Evolutionary conservation across 2,888 invertebrate genomes (phyloP), one percentile per base, ranked within the genome.

Genomic region (Catocala sponsa): DNA sequence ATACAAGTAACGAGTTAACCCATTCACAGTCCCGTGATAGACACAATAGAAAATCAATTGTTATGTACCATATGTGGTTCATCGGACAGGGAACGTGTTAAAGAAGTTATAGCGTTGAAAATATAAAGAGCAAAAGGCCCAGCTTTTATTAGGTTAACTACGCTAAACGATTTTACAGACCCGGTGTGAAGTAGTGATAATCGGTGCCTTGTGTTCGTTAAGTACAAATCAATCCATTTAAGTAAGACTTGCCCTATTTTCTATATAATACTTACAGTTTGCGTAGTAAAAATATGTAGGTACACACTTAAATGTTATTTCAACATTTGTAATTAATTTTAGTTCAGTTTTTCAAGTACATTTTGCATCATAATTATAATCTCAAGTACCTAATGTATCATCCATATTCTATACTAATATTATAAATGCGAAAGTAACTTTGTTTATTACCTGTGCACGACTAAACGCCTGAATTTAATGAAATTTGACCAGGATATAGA

Each of bases 171-270:
- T 79, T 81, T 77, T 57, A 78, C 83, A 86, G 87, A 88, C 84
- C 82, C 71, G 85, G 85, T 90, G 91, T 82, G 89, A 90, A 91
- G 71, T 72, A 70, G 71, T 74, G 80, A 76, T 84, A 82, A 86
- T 88, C 82, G 80, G 79, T 79, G 65, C 70, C 48, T 69, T 65
- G 62, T 67, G 68, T 75, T 69, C 65, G 74, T 68, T 77, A 73
- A 59, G 71, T 74, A 73, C 65, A 69, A 63, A 71, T 73, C 73
- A 77, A 77, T 77, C 68, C 58, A 66, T 63, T 71, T 71, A 71
- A 68, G 69, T 56, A 49, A 57, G 25, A 43, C 56, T 54, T 69
- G 60, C 15, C 63, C 74, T 68, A 59, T 64, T 67, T 70, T 59
- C 5, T 48, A 55, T 35, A n/a, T n/a, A n/a, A n/a, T n/a, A 11